phyloP scores from a whole-genome alignment of 2,113 vertebrate species.

The Eurystomus gularis region DNA sequence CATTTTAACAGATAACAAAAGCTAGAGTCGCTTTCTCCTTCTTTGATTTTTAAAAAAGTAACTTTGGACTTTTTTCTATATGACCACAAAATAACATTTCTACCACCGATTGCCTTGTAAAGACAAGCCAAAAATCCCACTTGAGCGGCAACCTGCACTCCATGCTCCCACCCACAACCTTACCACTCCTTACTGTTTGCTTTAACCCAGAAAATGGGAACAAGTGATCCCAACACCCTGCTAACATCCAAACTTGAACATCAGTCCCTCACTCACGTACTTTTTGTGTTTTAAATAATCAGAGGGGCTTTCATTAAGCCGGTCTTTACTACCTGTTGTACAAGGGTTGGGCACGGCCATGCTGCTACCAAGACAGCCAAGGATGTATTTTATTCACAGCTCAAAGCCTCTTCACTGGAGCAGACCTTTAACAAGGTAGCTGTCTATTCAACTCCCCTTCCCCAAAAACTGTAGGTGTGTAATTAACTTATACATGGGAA shows the following conservation, averaged over 20 bases:
- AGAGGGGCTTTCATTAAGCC: background rate
- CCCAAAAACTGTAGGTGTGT: background rate
- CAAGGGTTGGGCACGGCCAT: background rate
- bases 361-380: background rate
- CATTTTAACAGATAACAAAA: background rate
- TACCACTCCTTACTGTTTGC: background rate
- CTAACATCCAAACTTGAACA: background rate
- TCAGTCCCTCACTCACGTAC: background rate
- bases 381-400: background rate
- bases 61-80: background rate
- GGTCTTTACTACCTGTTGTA: background rate
- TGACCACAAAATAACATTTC: background rate
- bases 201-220: background rate
- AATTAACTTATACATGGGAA: background rate
- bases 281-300: background rate
- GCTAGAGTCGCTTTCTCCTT: background rate
- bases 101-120: background rate
- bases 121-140: background rate
- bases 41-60: background rate
- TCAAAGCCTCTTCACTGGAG: background rate
- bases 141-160: background rate
- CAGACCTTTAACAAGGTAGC: accelerated
- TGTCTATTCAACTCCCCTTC: background rate
- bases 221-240: background rate
- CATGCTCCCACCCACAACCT: background rate